A percentile compares a stretch with the other conserved stretches of the same genome.
Conservation (phyloP, 1,140 invertebrate species). For the Lerema accius region DNA sequence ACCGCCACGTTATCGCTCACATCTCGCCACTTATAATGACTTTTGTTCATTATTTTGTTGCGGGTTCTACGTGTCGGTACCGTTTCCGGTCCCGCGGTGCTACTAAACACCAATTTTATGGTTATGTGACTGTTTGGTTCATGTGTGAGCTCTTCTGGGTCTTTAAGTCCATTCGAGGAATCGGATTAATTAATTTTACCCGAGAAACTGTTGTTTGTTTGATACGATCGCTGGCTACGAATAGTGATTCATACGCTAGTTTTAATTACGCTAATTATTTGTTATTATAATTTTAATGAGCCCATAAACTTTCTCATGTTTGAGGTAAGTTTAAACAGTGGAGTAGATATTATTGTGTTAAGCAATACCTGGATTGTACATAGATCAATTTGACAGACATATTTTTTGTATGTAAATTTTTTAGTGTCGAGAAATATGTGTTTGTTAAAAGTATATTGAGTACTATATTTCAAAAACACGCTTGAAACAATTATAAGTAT, state of each 20-base stretch:
- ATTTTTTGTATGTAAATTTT: background rate
- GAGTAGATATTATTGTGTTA: conserved; percentile 8
- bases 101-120: conserved; percentile 70
- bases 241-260: conserved; percentile 32
- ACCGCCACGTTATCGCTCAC: conserved; percentile 65
- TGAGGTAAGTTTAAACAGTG: background rate
- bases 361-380: conserved; percentile 15
- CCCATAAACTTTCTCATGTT: conserved; percentile 34
- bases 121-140: conserved; percentile 64
- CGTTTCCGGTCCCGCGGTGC: conserved; percentile 60
- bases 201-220: conserved; percentile 47
- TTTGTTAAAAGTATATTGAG: no score
- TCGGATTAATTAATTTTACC: conserved; percentile 58
- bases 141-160: conserved; percentile 44
- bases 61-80: conserved; percentile 58
- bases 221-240: conserved; percentile 46
- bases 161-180: conserved; percentile 37
- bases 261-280: conserved; percentile 44
- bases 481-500: no score
- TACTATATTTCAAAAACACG: no score
- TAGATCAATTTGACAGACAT: conserved; percentile 21
- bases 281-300: conserved; percentile 39
- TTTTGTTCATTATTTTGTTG: conserved; percentile 79
- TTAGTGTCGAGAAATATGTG: no score
- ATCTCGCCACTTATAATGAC: conserved; percentile 76